phyloP scores from a whole-genome alignment of 2,888 invertebrate species.

The Pseudeuparius sepicola region DNA sequence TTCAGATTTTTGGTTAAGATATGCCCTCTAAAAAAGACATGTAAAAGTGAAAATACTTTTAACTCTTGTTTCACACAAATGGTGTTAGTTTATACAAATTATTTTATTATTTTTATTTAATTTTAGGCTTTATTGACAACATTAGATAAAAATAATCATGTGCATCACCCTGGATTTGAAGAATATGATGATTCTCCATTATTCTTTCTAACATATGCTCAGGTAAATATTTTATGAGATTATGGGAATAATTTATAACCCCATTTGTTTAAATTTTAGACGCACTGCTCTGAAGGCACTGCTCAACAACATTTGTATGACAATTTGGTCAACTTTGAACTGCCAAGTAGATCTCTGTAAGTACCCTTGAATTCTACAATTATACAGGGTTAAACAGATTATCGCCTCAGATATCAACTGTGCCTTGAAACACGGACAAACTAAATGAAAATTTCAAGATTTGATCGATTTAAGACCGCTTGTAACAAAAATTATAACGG shows the following conservation, averaged over 20 bases:
- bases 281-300: conserved; percentile 36
- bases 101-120: conserved; percentile 3
- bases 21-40: too few species aligned
- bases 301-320: conserved; percentile 36
- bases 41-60: too few species aligned
- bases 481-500: too few species aligned
- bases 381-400: too few species aligned
- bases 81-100: too few species aligned
- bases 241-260: conserved; percentile 7
- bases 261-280: conserved; percentile 31
- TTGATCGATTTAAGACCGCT: too few species aligned
- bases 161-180: conserved; percentile 42
- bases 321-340: conserved; percentile 33
- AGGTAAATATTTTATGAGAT: conserved; percentile 33
- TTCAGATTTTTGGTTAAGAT: too few species aligned
- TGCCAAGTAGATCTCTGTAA: conserved; percentile 38
- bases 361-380: conserved; percentile 19
- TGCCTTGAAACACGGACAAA: too few species aligned
- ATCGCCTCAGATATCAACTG: too few species aligned
- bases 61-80: too few species aligned
- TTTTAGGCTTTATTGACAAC: conserved; percentile 1
- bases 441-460: too few species aligned
- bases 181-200: conserved; percentile 41
- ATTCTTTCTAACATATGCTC: conserved; percentile 47
- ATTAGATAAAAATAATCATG: conserved; percentile 24